Evolutionary conservation across 2,888 invertebrate genomes (phyloP).

Genomic region (Ectemnius lituratus): DNA sequence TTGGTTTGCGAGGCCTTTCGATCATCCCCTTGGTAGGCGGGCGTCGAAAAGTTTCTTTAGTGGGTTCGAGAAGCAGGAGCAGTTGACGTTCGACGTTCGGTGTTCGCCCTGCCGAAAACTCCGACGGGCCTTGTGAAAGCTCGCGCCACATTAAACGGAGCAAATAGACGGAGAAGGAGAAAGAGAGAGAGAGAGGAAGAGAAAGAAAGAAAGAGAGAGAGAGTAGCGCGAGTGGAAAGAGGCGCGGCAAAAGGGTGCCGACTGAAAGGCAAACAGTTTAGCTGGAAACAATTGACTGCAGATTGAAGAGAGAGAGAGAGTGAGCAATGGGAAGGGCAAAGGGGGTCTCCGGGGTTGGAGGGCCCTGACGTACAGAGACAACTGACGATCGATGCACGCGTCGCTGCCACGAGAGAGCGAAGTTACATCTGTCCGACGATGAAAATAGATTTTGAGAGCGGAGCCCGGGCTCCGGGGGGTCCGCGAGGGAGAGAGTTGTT

Average conservation of each 20-base stretch:
- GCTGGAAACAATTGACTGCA: conserved; percentile 78
- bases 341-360: conserved; percentile 32
- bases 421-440: conserved; percentile 76
- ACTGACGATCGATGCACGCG: conserved; percentile 74
- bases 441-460: conserved; percentile 72
- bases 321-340: conserved; percentile 32
- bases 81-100: neutral
- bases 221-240: too few species aligned
- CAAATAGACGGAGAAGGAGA: conserved; percentile 67
- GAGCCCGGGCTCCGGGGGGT: conserved; percentile 43
- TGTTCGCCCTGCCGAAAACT: conserved; percentile 47
- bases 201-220: conserved; percentile 5
- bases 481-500: conserved; percentile 55
- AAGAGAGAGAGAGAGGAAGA: conserved; percentile 25
- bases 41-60: too few species aligned
- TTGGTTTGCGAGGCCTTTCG: too few species aligned
- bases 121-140: conserved; percentile 55
- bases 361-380: conserved; percentile 52
- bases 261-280: conserved; percentile 78
- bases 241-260: conserved; percentile 73
- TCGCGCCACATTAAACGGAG: conserved; percentile 71
- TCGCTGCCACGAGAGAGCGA: conserved; percentile 68
- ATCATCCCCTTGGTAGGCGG: too few species aligned
- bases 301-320: conserved; percentile 75
- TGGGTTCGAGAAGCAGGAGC: too few species aligned